Evolutionary conservation across 2,888 invertebrate species (phyloP), one percentile per base, ranked within the genome.

Genomic region (Pandemis heparana): DNA sequence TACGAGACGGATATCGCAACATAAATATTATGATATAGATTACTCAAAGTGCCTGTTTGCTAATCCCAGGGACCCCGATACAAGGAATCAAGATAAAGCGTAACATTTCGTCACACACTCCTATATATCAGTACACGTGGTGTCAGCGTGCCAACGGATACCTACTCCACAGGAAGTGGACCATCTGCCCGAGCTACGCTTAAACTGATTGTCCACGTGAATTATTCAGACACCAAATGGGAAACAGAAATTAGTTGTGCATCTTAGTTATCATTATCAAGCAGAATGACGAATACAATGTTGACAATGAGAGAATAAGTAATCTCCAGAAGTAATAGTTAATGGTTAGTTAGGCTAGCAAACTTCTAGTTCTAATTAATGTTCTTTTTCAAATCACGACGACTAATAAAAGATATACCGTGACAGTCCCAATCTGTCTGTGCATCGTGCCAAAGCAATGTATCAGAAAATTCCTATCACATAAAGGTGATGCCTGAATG

Each of bases 101-200:
- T 32, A n/a, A 65, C 38, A 14, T 56, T 66, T 53, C 53, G 53
- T 39, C 65, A 67, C 39, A 18, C 66, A 41, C 66, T 67, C 56
- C 39, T 18, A 39, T 16, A 10, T 65, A 67, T 67, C 66, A 43
- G 66, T 8, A n/a, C 41, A 56, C 23, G 41, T 56, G 56, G 39
- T 67, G 39, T 56, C 66, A 41, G 66, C 41, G 43, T 67, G 66
- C 51, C 51, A 56, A 12, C 51, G 5, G 39, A 38, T 51, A 51
- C n/a, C 32, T 65, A 38, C 10, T 23, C 32, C 39, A 65, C 51
- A 39, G 65, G 65, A 65, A 53, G 39, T 39, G 12, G 38, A 9
- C 10, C 65, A 65, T 65, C 51, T 65, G 65, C 65, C 16, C 8
- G 16, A 18, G 16, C 8, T n/a, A 18, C 7, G 16, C 51, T 2